Conservation (phyloP, 2,888 invertebrate genomes). For the Pachymerium ferrugineum region DNA sequence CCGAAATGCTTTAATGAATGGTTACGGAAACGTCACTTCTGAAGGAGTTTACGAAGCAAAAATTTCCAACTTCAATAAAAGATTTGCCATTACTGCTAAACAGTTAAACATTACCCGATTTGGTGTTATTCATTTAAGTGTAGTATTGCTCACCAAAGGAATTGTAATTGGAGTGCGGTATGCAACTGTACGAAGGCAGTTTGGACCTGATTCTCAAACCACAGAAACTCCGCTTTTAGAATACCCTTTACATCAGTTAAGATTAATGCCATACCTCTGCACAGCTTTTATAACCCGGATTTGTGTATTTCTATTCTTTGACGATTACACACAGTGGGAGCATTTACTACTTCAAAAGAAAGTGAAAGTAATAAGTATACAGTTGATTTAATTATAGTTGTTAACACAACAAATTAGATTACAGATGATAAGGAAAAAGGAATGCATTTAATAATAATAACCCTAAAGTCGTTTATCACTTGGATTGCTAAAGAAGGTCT, state of each 20-base stretch:
- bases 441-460: background rate
- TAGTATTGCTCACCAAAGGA: slow-evolving; percentile 61
- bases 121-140: slow-evolving; percentile 60
- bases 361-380: background rate
- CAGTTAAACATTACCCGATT: slow-evolving; percentile 79
- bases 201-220: too few species aligned
- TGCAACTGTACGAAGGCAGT: slow-evolving; percentile 78
- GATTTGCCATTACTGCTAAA: slow-evolving; percentile 73
- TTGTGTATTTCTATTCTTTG: background rate
- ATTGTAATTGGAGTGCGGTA: slow-evolving; percentile 78
- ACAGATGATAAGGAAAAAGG: background rate
- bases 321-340: too few species aligned
- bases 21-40: background rate
- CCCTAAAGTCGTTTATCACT: background rate
- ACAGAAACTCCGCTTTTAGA: slow-evolving; percentile 87
- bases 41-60: slow-evolving; percentile 85
- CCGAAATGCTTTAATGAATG: too few species aligned
- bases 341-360: too few species aligned
- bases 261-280: background rate
- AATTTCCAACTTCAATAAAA: slow-evolving; percentile 78
- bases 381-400: background rate
- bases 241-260: slow-evolving; percentile 55
- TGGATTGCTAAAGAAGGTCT: background rate
- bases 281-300: background rate
- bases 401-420: too few species aligned